Base-by-base conservation (phyloP, 1,140 invertebrate species). In the Drosophila ambigua region DNA sequence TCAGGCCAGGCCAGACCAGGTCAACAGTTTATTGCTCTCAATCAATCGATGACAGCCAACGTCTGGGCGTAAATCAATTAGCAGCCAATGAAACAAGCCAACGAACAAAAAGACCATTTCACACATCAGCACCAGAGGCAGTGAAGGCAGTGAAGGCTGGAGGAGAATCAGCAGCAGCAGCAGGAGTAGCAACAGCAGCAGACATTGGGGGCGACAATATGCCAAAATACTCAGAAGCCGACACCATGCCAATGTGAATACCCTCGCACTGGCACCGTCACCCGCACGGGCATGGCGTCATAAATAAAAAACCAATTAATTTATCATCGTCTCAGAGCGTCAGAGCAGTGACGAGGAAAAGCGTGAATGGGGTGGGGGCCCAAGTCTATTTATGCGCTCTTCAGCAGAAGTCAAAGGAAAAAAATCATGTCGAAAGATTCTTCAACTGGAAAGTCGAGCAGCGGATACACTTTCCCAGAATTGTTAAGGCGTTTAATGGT, bases 291-390 rank as follows among this genome's bases (percentile, higher is more conserved):
- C 54, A 23, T 45, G 46, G 39, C 62, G 68, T 87, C 78, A 85
- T 85, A 85, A 85, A 87, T 88, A 85, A 87, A 82, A 85, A 88
- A 69, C 72, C 83, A 88, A 88, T 88, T 88, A 88, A 88, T 88
- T 88, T 88, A 83, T 88, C 83, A 73, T 73, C 76, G 62, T 76
- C 72, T 78, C 61, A 61, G 65, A 46, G 57, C 58, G 64, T 71
- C 46, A 55, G 50, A 73, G 51, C 16, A 58, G 45, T 58, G 53
- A 61, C 45, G 57, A 80, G 53, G 43, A 51, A 52, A 57, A 63
- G 41, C 54, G 43, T 26, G 13, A 31, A 39, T 2, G 15, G 13
- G 20, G 45, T 60, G 49, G 43, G 52, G 16, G 35, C 60, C 59
- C n/a, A 49, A 57, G 67, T 77, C 72, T 79, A 69, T 79, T 79